Conservation (phyloP, 2,113 vertebrate species). For the Cyprinodon tularosa region DNA sequence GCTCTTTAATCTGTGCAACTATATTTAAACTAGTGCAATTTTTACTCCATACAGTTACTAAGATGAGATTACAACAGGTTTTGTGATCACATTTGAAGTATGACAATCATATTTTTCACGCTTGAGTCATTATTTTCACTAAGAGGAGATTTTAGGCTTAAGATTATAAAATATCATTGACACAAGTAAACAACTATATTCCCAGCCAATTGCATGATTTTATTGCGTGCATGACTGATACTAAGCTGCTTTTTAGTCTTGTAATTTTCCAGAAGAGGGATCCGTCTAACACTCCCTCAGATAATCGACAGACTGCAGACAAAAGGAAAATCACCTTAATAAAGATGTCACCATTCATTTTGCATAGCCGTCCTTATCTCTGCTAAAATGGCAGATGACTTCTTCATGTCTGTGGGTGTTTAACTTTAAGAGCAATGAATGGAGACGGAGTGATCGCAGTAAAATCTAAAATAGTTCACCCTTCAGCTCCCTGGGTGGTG, state of each 20-base stretch:
- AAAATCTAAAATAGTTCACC: conserved; percentile 36
- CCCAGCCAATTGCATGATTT: conserved; percentile 39
- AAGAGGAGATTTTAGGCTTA: conserved; percentile 14
- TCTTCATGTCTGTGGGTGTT: conserved; percentile 49
- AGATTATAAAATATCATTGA: conserved; percentile 33
- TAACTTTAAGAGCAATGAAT: conserved; percentile 61
- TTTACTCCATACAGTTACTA: conserved; percentile 45
- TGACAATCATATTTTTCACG: conserved; percentile 18
- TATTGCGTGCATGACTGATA: conserved; percentile 36
- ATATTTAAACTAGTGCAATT: conserved; percentile 50
- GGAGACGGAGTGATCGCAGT: conserved; percentile 46
- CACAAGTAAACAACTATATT: conserved; percentile 47
- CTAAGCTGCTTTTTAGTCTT: conserved; percentile 49
- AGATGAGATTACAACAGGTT: conserved; percentile 29
- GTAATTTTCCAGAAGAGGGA: conserved; percentile 33
- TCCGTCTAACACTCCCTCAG: conserved; percentile 43
- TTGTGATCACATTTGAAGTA: conserved; percentile 26
- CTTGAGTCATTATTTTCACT: conserved; percentile 32
- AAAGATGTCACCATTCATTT: conserved; percentile 58
- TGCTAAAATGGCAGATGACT: conserved; percentile 48
- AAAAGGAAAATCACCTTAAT: conserved; percentile 50
- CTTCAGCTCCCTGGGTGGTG: conserved; percentile 11
- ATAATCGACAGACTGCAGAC: conserved; percentile 56
- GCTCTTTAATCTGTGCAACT: conserved; percentile 49
- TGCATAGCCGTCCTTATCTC: conserved; percentile 35